Conservation (phyloP, 2,113 vertebrate genomes). For the Chascanopsetta lugubris region DNA sequence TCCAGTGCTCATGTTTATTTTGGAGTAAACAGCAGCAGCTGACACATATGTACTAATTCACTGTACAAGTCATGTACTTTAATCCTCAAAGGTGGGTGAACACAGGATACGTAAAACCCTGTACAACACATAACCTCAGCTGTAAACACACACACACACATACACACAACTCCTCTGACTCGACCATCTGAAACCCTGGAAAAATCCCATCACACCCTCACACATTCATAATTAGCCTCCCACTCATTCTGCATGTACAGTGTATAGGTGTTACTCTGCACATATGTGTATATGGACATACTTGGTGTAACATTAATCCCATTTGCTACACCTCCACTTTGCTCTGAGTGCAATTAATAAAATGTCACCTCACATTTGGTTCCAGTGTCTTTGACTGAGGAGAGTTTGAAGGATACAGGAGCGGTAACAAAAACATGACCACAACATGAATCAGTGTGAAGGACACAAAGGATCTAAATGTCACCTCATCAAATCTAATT, state of each 20-base stretch:
- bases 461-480: too few species aligned
- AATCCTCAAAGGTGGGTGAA: conserved; percentile 22
- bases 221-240: conserved; percentile 40
- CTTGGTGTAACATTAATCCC: conserved; percentile 50
- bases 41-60: background rate
- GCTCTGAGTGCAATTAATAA: conserved; percentile 50
- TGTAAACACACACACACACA: background rate
- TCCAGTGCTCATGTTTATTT: background rate
- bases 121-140: conserved; percentile 3
- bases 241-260: conserved; percentile 22
- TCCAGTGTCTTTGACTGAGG: conserved; percentile 1
- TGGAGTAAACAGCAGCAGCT: background rate
- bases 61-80: background rate
- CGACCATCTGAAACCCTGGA: conserved; percentile 3
- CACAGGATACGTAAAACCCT: conserved; percentile 1
- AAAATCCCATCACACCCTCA: conserved; percentile 11
- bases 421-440: background rate
- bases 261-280: background rate
- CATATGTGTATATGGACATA: conserved; percentile 1
- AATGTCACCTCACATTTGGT: conserved; percentile 51
- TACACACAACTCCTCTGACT: background rate
- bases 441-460: background rate
- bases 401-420: conserved; percentile 24
- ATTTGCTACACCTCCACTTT: conserved; percentile 35
- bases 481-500: too few species aligned